Conservation (phyloP, 1,140 invertebrate genomes). For the Dendrolimus kikuchii region DNA sequence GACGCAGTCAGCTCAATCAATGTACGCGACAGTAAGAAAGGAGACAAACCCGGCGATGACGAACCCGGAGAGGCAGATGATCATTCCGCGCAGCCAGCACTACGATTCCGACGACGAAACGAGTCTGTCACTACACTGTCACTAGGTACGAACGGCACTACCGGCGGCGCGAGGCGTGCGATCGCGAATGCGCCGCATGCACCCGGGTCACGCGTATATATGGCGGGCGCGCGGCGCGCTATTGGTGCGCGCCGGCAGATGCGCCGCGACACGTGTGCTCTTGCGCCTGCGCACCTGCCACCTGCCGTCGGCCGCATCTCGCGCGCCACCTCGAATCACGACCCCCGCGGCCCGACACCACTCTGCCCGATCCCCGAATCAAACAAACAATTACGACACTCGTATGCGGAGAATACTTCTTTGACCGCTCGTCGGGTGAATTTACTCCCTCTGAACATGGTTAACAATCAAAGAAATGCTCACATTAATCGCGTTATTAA, state of each 20-base stretch:
- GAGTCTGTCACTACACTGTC: slow-evolving; percentile 5
- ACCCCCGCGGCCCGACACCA: neutral
- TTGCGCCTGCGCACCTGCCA: slow-evolving; percentile 15
- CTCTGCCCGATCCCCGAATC: no score
- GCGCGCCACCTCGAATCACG: neutral
- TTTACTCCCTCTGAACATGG: no score
- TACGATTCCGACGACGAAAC: slow-evolving; percentile 6
- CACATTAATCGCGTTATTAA: no score
- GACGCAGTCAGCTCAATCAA: slow-evolving; percentile 2
- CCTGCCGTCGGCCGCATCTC: slow-evolving; percentile 7
- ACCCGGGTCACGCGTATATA: slow-evolving; percentile 12
- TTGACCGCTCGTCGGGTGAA: no score
- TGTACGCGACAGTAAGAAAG: slow-evolving; percentile 1
- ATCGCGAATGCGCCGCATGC: neutral
- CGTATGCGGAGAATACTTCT: no score
- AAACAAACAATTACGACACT: no score
- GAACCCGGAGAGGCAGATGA: slow-evolving; percentile 68
- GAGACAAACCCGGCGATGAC: slow-evolving; percentile 63
- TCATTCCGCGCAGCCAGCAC: slow-evolving; percentile 34
- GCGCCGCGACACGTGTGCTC: slow-evolving; percentile 11
- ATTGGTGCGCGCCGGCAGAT: slow-evolving; percentile 17
- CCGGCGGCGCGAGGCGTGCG: neutral
- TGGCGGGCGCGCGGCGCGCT: slow-evolving; percentile 4
- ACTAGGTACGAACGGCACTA: neutral
- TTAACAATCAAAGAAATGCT: no score